Base-by-base conservation (phyloP, 2,888 invertebrate genomes). In the Seladonia tumulorum region DNA sequence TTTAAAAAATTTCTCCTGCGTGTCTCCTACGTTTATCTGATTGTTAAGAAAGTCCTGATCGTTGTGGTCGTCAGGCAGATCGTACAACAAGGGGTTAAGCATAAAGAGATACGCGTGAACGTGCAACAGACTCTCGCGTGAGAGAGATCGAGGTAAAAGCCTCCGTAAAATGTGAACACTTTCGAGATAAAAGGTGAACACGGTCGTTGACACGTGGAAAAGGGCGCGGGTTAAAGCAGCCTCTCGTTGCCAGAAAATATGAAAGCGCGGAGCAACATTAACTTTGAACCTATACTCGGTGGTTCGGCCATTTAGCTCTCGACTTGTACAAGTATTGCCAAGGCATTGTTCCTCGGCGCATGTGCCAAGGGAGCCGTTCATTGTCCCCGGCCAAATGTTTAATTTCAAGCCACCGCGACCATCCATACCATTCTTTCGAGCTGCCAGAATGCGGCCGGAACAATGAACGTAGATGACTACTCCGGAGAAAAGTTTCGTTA, bases 341-440 rank as follows among this genome's bases (percentile, higher is more conserved):
- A 83, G 88, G 85, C 90, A 91, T 93, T 92, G 92, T 92, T 92
- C 89, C 84, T 35, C 86, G 77, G 29, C 77, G 85, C 87, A 86
- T 89, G 77, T 89, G 88, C 87, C 87, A 87, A 89, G 89, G 85
- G 88, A 82, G 82, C 76, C 82, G 81, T 83, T 85, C 89, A 92
- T 92, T 92, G 92, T 92, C 91, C 87, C 87, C 83, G 39, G 72
- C 77, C 90, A 87, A 92, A 92, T 92, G 91, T 92, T 92, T 92
- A 92, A 92, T 92, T 91, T 90, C 88, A 86, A 82, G 83, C 90
- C 79, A 81, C 72, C 87, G 73, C 85, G 53, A 57, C 73, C 71
- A 83, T 88, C 86, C 81, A 49, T 72, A 75, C 49, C 73, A 82
- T 85, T 86, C 88, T 90, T 89, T 85, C 80, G 39, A 25, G 79